These are phyloP conservation scores for Varanus komodoensis DNA, from an alignment of 2,113 vertebrate genomes.

Conservation along the genomic window DNA sequence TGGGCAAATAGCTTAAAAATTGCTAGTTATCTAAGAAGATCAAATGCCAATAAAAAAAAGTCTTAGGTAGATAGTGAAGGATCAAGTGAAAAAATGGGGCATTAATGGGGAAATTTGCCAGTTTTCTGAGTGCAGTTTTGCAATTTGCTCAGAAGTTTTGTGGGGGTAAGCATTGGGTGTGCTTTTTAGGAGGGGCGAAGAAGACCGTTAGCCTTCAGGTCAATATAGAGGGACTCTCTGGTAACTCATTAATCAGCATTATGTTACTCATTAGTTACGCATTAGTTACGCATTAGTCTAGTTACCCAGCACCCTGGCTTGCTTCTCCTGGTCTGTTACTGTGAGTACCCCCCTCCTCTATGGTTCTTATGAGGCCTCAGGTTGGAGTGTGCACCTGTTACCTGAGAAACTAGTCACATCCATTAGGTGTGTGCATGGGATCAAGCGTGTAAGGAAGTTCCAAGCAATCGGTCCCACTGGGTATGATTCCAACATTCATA, in stretches of 20 bases:
- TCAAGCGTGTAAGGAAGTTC: background rate
- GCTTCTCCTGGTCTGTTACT: no score
- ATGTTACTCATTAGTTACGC: no score
- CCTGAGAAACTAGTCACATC: background rate
- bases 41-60: background rate
- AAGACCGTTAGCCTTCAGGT: background rate
- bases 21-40: background rate
- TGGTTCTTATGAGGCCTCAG: background rate
- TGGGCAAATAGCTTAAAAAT: no score
- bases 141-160: background rate
- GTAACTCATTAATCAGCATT: no score
- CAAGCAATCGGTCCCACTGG: background rate
- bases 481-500: background rate
- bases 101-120: background rate
- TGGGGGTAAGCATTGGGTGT: background rate
- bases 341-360: background rate
- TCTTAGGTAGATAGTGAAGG: background rate
- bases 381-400: background rate
- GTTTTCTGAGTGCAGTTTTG: background rate
- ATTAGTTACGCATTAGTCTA: no score
- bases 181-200: background rate
- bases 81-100: background rate
- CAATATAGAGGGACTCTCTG: background rate
- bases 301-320: no score
- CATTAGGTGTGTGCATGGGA: background rate